These are phyloP conservation scores for Eulemur mongoz DNA, from an alignment of 2,797 vertebrate genomes.

Conservation along the genomic window DNA sequence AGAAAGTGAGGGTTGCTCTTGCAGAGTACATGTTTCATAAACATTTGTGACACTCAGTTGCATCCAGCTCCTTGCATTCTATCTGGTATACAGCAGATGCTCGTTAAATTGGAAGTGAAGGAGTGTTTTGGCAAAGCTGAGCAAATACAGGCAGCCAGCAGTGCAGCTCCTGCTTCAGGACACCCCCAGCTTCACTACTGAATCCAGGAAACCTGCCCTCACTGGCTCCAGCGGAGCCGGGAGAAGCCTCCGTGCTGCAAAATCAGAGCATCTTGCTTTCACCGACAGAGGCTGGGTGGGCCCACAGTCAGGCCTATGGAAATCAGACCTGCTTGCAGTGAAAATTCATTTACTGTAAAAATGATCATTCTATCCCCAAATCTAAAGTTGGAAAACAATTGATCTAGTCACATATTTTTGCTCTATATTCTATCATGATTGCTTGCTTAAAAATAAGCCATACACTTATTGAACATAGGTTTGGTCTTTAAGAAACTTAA, in stretches of 20 bases:
- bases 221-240: accelerated
- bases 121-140: background rate
- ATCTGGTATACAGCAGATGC: background rate
- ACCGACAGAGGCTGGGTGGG: background rate
- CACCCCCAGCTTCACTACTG: accelerated
- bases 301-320: background rate
- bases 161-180: background rate
- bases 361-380: background rate
- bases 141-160: background rate
- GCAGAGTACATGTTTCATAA: background rate
- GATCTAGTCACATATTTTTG: background rate
- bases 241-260: accelerated
- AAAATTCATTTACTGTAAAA: background rate
- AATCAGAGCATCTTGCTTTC: background rate
- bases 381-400: background rate
- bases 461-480: background rate
- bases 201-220: background rate
- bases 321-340: background rate
- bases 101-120: background rate
- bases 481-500: background rate
- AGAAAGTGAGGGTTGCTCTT: background rate
- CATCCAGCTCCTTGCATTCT: background rate
- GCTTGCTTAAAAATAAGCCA: background rate
- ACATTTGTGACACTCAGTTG: background rate
- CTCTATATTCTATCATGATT: background rate